These are phyloP conservation scores for Phoebastria nigripes DNA, from an alignment of 2,797 vertebrate genomes.

Conservation along the genomic window DNA sequence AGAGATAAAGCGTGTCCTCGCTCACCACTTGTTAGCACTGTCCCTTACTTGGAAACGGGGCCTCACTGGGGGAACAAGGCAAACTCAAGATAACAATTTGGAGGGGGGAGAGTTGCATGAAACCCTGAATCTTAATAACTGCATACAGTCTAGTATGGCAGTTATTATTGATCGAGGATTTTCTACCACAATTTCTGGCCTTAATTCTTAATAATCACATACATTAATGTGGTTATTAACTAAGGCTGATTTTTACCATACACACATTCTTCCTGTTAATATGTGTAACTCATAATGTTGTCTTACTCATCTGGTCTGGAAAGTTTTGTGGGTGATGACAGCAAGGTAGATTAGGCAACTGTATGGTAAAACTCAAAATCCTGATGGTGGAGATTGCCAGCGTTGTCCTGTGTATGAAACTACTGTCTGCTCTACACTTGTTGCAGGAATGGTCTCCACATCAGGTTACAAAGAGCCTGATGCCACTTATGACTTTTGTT, in stretches of 20 bases:
- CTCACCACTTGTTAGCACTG: constrained; percentile 91
- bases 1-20: constrained; percentile 83
- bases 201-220: constrained; percentile 88
- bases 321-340: constrained; percentile 68
- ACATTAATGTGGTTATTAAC: constrained; percentile 88
- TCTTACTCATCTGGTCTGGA: constrained; percentile 73
- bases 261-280: constrained; percentile 77
- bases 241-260: constrained; percentile 87
- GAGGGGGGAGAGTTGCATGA: constrained; percentile 86
- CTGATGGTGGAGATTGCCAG: constrained; percentile 79
- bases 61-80: constrained; percentile 9
- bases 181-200: constrained; percentile 70
- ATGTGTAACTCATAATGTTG: constrained; percentile 64
- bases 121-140: constrained; percentile 84
- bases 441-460: constrained; percentile 72
- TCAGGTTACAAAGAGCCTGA: constrained; percentile 56
- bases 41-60: constrained; percentile 63
- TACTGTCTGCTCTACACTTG: constrained; percentile 72
- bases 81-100: constrained; percentile 33
- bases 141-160: constrained; percentile 80
- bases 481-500: constrained; percentile 55
- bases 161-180: constrained; percentile 82
- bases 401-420: constrained; percentile 75
- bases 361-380: constrained; percentile 83
- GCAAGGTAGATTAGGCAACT: constrained; percentile 74